A percentile compares a stretch with the other conserved stretches of the same genome.
These are phyloP conservation scores for Porites australiensis DNA, from an alignment of 64 coral and sea anemone species.

Conservation along the genomic window DNA sequence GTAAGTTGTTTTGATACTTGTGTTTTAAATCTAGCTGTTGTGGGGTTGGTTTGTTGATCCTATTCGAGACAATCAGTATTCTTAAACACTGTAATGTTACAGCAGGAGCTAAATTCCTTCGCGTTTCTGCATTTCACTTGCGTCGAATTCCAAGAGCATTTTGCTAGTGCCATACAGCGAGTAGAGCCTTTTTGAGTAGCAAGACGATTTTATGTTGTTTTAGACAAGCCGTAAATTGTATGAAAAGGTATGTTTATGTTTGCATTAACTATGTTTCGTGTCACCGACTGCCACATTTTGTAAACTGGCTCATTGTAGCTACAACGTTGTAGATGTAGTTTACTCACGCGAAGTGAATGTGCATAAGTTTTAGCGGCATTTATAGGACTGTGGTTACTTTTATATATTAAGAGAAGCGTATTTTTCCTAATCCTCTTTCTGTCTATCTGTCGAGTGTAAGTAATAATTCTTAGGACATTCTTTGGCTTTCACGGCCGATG, in stretches of 20 bases:
- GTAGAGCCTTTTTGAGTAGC: background rate
- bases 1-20: conserved; percentile 24
- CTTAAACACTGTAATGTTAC: conserved; percentile 16
- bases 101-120: conserved; percentile 21
- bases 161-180: background rate
- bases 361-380: too few species aligned
- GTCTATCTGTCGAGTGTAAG: background rate
- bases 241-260: conserved; percentile 22
- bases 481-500: background rate
- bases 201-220: background rate
- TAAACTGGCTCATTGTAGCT: background rate
- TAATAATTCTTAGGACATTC: background rate
- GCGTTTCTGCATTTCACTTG: background rate
- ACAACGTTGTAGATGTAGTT: background rate
- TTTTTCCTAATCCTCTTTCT: conserved; percentile 1
- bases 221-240: background rate
- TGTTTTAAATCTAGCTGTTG: conserved; percentile 24
- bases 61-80: conserved; percentile 19
- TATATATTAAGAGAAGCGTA: background rate
- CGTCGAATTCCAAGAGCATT: background rate
- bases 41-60: conserved; percentile 20
- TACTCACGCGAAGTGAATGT: conserved; percentile 22
- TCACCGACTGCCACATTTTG: conserved; percentile 3
- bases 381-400: background rate
- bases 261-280: conserved; percentile 19